phyloP scores from a whole-genome alignment of 2,113 vertebrate genomes.

The Zosterops borbonicus region DNA sequence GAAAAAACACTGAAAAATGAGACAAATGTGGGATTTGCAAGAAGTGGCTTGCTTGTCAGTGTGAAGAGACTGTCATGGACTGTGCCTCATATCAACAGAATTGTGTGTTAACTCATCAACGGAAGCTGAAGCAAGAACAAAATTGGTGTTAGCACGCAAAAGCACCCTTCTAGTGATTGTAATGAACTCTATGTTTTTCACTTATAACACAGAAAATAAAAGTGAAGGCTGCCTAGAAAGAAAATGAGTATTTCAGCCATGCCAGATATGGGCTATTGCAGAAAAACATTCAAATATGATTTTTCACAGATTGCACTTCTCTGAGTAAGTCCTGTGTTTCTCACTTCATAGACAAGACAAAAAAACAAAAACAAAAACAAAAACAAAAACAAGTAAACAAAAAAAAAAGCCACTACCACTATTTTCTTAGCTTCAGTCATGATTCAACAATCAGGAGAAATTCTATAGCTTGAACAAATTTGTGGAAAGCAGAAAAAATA shows the following conservation, averaged over 20 bases:
- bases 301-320: neutral
- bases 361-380: no score
- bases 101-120: neutral
- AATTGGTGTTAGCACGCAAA: accelerated
- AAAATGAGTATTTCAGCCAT: neutral
- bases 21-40: neutral
- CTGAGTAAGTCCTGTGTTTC: neutral
- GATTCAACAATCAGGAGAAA: neutral
- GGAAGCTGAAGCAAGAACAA: neutral
- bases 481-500: neutral
- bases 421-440: neutral
- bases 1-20: constrained; percentile 17
- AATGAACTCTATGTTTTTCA: neutral
- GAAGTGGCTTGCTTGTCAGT: neutral
- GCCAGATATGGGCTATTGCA: neutral
- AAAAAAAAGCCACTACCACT: no score
- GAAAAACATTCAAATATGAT: neutral
- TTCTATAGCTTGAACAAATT: neutral
- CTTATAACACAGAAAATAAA: neutral
- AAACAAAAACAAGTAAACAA: neutral
- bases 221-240: neutral
- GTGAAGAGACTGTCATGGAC: neutral
- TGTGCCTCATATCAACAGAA: neutral
- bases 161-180: neutral
- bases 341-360: neutral